Conservation (phyloP, 1,140 invertebrate genomes). For the Drosophila athabasca region DNA sequence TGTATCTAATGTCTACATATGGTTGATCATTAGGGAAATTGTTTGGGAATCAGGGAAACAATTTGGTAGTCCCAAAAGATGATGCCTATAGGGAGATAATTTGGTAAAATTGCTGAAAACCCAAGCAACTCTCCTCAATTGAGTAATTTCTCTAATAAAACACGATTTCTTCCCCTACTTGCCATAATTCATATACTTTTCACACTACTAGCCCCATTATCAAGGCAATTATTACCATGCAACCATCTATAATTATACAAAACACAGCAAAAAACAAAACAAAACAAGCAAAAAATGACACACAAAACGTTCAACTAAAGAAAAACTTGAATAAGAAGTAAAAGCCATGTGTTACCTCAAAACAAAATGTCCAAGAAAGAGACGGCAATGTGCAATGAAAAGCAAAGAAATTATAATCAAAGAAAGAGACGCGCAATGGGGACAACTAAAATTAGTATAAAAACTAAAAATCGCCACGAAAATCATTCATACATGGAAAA, state of each 20-base stretch:
- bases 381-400: constrained; percentile 6
- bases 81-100: too few species aligned
- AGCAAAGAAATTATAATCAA: constrained; percentile 54
- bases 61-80: too few species aligned
- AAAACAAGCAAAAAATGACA: constrained; percentile 47
- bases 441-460: constrained; percentile 22
- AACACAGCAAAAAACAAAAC: constrained; percentile 49
- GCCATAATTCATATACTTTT: too few species aligned
- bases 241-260: constrained; percentile 11
- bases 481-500: constrained; percentile 10
- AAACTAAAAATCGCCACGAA: not conserved
- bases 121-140: too few species aligned
- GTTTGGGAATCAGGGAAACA: too few species aligned
- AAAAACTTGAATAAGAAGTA: constrained; percentile 16
- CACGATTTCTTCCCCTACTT: too few species aligned
- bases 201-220: too few species aligned
- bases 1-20: too few species aligned
- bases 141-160: too few species aligned
- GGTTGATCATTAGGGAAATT: too few species aligned
- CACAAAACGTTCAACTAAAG: constrained; percentile 27
- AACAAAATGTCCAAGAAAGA: constrained; percentile 38
- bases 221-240: constrained; percentile 19
- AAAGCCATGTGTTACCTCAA: constrained; percentile 24
- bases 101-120: too few species aligned
- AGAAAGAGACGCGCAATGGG: constrained; percentile 56